phyloP scores from a whole-genome alignment of 2,888 invertebrate species.

The Ochlodes sylvanus region DNA sequence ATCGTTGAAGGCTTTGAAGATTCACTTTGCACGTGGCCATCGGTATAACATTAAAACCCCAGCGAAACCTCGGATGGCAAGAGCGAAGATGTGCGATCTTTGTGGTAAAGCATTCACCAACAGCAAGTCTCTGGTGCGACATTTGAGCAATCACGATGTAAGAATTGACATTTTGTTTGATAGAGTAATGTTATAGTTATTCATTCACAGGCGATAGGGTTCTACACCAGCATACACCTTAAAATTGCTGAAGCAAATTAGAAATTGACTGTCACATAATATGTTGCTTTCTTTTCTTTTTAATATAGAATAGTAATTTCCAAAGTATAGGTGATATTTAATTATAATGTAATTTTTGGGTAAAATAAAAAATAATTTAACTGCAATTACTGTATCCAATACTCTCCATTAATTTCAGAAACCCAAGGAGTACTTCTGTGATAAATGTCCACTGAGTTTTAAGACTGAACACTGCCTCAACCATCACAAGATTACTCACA shows the following conservation, averaged over 20 bases:
- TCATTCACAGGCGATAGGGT: no score
- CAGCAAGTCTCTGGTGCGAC: conserved; percentile 48
- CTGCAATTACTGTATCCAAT: no score
- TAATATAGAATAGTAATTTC: no score
- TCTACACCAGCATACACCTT: no score
- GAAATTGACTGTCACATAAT: no score
- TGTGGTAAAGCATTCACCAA: conserved; percentile 54
- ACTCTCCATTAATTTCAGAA: conserved; percentile 41
- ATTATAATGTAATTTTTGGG: no score
- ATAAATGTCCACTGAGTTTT: conserved; percentile 52
- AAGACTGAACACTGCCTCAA: conserved; percentile 49
- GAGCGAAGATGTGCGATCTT: conserved; percentile 51
- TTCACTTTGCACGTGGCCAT: conserved; percentile 59
- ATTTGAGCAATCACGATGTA: conserved; percentile 58
- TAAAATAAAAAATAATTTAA: no score
- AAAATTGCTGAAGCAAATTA: no score
- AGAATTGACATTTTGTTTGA: conserved; percentile 14
- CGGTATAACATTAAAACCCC: conserved; percentile 48
- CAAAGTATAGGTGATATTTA: no score
- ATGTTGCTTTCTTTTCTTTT: no score
- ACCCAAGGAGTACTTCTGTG: conserved; percentile 47
- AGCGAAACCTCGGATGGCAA: conserved; percentile 32
- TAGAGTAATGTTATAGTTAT: no score
- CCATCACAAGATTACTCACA: conserved; percentile 45
- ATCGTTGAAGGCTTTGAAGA: conserved; percentile 50